phyloP scores from a whole-genome alignment of 53 echinoderm and acorn worm genomes.

The Apostichopus leukothele region DNA sequence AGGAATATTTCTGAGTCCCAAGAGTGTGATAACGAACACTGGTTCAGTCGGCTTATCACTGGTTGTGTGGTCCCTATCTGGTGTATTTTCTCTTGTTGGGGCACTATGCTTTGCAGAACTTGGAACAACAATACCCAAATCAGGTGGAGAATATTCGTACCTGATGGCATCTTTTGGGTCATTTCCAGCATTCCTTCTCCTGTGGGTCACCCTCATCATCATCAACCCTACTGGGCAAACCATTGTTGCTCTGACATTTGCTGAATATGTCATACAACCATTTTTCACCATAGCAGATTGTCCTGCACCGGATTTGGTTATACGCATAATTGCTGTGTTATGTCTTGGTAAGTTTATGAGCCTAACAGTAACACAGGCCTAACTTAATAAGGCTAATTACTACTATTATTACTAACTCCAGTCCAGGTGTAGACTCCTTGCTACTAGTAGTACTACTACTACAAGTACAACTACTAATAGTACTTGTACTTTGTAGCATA shows the following conservation, averaged over 20 bases:
- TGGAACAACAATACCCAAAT: constrained; percentile 81
- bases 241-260: constrained; percentile 91
- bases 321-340: constrained; percentile 72
- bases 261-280: constrained; percentile 85
- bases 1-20: constrained; percentile 92
- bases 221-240: constrained; percentile 96
- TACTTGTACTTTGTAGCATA: no score
- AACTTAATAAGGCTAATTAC: no score
- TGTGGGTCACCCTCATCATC: constrained; percentile 93
- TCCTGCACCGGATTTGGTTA: constrained; percentile 68
- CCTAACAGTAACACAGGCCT: no score
- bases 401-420: no score
- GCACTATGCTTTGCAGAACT: constrained; percentile 94
- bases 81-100: constrained; percentile 88
- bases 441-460: no score
- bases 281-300: constrained; percentile 82
- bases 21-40: constrained; percentile 67
- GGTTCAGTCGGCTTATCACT: constrained; percentile 87
- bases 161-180: constrained; percentile 74
- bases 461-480: no score
- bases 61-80: constrained; percentile 86
- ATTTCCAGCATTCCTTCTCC: constrained; percentile 76
- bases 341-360: constrained; percentile 79
- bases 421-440: no score
- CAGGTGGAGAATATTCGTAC: constrained; percentile 92